Evolutionary conservation across 2,797 vertebrate genomes (phyloP).

Genomic region (Crocidura indochinensis): DNA sequence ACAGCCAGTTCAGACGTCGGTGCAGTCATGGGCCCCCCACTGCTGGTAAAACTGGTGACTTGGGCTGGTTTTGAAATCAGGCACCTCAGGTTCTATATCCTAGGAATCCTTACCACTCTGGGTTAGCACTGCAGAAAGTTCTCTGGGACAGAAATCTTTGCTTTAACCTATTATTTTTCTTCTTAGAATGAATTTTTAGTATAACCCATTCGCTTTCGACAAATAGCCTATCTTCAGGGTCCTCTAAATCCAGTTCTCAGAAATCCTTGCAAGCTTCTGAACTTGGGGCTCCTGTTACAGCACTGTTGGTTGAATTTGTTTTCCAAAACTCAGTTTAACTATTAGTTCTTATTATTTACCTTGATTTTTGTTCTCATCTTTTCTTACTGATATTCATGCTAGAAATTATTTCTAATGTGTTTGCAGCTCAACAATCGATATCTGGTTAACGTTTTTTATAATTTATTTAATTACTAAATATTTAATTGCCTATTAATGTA

Average conservation of each 20-base stretch:
- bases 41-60: conserved; percentile 69
- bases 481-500: conserved; percentile 60
- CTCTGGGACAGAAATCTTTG: not conserved
- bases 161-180: not conserved
- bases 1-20: not conserved
- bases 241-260: not conserved
- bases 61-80: not conserved
- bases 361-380: not conserved
- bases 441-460: not conserved
- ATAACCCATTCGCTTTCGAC: not conserved
- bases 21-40: conserved; percentile 65
- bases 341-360: not conserved
- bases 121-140: not conserved
- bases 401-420: not conserved
- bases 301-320: not conserved
- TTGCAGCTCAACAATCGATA: not conserved
- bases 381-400: not conserved
- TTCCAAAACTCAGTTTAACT: not conserved
- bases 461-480: conserved; percentile 41
- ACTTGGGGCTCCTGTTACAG: not conserved
- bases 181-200: not conserved
- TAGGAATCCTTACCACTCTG: not conserved
- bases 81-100: not conserved
- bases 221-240: not conserved
- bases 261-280: not conserved